Evolutionary conservation across 2,113 vertebrate genomes (phyloP).

Genomic region (Suricata suricatta): DNA sequence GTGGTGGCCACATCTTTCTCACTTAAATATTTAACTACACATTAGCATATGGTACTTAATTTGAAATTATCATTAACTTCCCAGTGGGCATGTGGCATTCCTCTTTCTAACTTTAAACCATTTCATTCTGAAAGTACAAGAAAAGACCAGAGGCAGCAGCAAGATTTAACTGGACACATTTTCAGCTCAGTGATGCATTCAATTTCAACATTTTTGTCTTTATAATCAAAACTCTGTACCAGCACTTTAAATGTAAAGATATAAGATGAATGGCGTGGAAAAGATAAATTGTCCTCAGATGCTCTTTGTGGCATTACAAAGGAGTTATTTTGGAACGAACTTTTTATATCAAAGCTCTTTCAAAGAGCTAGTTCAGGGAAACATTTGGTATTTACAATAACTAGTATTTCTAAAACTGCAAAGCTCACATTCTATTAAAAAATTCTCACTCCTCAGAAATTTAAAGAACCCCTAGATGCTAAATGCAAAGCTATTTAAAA

Average conservation of each 20-base stretch:
- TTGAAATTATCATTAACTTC: constrained; percentile 54
- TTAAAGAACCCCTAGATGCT: background rate
- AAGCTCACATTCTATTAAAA: constrained; percentile 23
- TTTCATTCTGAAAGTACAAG: constrained; percentile 44
- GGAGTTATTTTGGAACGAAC: constrained; percentile 45
- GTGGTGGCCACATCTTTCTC: background rate
- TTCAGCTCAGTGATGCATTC: constrained; percentile 58
- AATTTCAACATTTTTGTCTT: constrained; percentile 51
- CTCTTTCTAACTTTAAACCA: constrained; percentile 45
- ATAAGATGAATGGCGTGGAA: background rate
- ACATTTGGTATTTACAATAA: constrained; percentile 60
- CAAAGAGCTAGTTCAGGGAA: constrained; percentile 43
- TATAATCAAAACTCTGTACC: constrained; percentile 29
- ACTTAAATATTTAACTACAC: constrained; percentile 35
- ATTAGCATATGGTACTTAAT: background rate
- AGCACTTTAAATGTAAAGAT: constrained; percentile 43
- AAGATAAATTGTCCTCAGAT: constrained; percentile 44
- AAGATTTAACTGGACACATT: constrained; percentile 24
- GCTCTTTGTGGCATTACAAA: constrained; percentile 40
- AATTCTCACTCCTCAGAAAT: constrained; percentile 15
- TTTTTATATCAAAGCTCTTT: constrained; percentile 57
- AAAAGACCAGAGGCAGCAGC: background rate
- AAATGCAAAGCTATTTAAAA: constrained; percentile 38
- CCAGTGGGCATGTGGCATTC: background rate
- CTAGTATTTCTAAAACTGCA: constrained; percentile 58